Evolutionary conservation across 2,797 vertebrate species (phyloP).

Genomic region (Poeciliopsis gracilis): DNA sequence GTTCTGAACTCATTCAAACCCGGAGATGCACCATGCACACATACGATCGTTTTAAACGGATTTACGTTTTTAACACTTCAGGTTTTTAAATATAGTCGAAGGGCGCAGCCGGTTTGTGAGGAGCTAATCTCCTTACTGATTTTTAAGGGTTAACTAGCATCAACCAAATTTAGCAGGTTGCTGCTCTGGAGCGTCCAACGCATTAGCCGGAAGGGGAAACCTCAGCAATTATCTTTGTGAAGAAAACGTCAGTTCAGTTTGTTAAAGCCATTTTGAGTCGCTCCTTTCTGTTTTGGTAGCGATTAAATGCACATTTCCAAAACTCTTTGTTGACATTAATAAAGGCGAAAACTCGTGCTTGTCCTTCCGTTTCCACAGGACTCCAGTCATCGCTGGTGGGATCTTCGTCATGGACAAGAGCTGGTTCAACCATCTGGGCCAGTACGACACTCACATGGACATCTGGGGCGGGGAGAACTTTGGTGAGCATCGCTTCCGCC

Average conservation of each 20-base stretch:
- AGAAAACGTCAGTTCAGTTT: not conserved
- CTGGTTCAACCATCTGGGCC: conserved; percentile 98
- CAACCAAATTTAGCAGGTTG: not conserved
- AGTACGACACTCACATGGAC: conserved; percentile 99
- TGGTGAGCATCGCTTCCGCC: conserved; percentile 79
- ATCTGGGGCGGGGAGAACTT: conserved; percentile 99
- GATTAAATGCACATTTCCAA: not conserved
- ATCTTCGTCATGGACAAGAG: conserved; percentile 97
- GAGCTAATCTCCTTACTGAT: not conserved
- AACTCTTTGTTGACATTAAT: not conserved
- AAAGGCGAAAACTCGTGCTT: not conserved
- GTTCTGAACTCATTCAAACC: not conserved
- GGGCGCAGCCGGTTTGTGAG: not conserved
- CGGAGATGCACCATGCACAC: not conserved
- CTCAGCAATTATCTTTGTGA: not conserved
- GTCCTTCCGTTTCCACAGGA: conserved; percentile 76
- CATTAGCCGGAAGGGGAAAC: not conserved
- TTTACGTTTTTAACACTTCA: not conserved
- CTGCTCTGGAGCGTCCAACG: not conserved
- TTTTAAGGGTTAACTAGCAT: not conserved
- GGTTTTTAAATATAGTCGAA: not conserved
- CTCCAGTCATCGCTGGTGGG: conserved; percentile 97
- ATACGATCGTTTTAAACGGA: not conserved
- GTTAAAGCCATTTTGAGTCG: not conserved
- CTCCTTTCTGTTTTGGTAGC: not conserved